phyloP scores from a whole-genome alignment of 2,113 vertebrate species.

The Hipposideros armiger region DNA sequence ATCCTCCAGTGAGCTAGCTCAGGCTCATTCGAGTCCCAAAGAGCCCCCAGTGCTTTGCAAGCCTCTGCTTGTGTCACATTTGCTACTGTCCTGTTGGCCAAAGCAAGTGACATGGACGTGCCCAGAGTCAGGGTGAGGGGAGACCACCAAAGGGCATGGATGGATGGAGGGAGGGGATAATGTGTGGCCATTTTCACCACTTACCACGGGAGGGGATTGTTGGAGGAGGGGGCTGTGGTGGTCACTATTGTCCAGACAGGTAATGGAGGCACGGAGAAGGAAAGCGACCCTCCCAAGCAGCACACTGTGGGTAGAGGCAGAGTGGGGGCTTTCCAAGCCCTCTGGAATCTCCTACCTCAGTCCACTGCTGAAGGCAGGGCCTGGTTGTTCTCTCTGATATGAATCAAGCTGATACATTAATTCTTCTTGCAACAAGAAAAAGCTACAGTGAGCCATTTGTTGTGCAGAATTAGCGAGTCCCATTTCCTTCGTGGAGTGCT shows the following conservation, averaged over 20 bases:
- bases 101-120: neutral
- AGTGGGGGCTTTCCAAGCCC: neutral
- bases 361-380: neutral
- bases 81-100: neutral
- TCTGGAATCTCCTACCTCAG: neutral
- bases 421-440: constrained; percentile 54
- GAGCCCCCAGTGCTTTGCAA: neutral
- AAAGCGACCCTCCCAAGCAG: too few relatives aligned
- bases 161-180: neutral
- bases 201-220: rapidly evolving
- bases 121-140: neutral
- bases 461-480: constrained; percentile 65
- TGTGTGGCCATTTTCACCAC: neutral
- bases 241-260: neutral
- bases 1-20: neutral
- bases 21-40: neutral
- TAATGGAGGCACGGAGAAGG: neutral
- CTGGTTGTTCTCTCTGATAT: constrained; percentile 35
- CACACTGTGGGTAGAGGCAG: neutral
- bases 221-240: neutral
- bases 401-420: constrained; percentile 60
- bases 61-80: neutral
- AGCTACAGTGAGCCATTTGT: constrained; percentile 64
- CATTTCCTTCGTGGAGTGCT: constrained; percentile 35
- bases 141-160: too few relatives aligned